These are phyloP conservation scores for Scaptomyza hsui DNA, from an alignment of 1,140 invertebrate species.

Conservation along the genomic window DNA sequence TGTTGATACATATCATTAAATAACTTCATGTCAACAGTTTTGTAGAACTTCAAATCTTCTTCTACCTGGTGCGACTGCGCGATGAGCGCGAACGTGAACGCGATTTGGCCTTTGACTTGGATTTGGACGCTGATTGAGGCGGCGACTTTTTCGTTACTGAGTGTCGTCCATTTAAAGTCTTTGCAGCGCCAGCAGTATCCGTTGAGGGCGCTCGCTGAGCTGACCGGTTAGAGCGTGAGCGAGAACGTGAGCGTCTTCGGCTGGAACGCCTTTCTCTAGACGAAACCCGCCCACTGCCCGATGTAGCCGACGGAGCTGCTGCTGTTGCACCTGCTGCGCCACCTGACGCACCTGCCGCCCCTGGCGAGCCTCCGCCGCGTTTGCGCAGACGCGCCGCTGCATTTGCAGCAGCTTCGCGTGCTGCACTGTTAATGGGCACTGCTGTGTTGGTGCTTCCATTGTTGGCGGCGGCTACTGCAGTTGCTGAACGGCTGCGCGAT, in stretches of 20 bases:
- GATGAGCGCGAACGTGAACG: slow-evolving; percentile 60
- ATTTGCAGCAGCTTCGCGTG: slow-evolving; percentile 72
- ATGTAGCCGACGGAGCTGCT: slow-evolving; percentile 18
- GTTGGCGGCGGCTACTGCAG: slow-evolving; percentile 31
- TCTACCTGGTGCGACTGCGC: slow-evolving; percentile 66
- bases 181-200: slow-evolving; percentile 82
- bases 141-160: slow-evolving; percentile 52
- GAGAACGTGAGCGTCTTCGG: slow-evolving; percentile 60
- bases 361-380: slow-evolving; percentile 54
- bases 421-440: slow-evolving; percentile 50
- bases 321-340: slow-evolving; percentile 17
- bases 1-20: too few species aligned
- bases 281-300: slow-evolving; percentile 12
- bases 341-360: slow-evolving; percentile 13
- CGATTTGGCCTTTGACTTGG: slow-evolving; percentile 62
- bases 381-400: slow-evolving; percentile 71
- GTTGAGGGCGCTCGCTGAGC: slow-evolving; percentile 59
- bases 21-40: background rate
- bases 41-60: background rate
- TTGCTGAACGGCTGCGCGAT: slow-evolving; percentile 51
- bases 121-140: slow-evolving; percentile 23
- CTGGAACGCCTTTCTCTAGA: slow-evolving; percentile 54
- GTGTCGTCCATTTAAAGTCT: slow-evolving; percentile 78
- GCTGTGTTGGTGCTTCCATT: slow-evolving; percentile 40
- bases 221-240: slow-evolving; percentile 68